Percentiles rank a stretch among this genome's conserved stretches.
These are phyloP conservation scores for Agrochola lychnidis DNA, from an alignment of 2,888 invertebrate genomes.

Conservation along the genomic window DNA sequence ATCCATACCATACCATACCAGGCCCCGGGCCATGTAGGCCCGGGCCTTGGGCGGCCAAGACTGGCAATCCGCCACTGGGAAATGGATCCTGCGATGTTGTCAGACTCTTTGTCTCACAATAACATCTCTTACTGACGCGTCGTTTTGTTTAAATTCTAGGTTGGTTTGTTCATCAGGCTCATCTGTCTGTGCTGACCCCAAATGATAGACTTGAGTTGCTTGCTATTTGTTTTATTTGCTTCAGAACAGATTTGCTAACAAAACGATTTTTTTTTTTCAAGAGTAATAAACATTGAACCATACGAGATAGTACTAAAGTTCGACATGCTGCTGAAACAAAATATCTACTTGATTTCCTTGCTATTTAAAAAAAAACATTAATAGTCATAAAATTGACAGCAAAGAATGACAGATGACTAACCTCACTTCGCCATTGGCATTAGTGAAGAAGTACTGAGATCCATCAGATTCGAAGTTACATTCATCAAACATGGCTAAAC, in stretches of 20 bases:
- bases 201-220: neutral
- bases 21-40: too few species aligned
- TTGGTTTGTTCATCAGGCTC: neutral
- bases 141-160: too few species aligned
- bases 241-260: neutral
- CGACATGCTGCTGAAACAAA: neutral
- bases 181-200: too few species aligned
- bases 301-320: neutral
- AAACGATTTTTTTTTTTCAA: neutral
- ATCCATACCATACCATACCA: too few species aligned
- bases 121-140: neutral
- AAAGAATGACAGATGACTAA: conserved; percentile 27
- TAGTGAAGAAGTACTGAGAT: neutral
- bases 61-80: too few species aligned
- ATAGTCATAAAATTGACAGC: neutral
- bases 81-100: neutral
- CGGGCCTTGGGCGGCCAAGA: too few species aligned
- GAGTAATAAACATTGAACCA: neutral
- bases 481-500: conserved; percentile 82
- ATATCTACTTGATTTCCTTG: neutral
- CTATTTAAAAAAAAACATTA: neutral
- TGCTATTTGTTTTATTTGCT: neutral
- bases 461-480: conserved; percentile 4
- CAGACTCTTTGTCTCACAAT: neutral
- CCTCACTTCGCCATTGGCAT: conserved; percentile 18